A percentile compares a stretch with the other conserved stretches of the same genome.
Evolutionary conservation across 1,140 invertebrate species (phyloP).

Genomic region (Drosophila gunungcola): DNA sequence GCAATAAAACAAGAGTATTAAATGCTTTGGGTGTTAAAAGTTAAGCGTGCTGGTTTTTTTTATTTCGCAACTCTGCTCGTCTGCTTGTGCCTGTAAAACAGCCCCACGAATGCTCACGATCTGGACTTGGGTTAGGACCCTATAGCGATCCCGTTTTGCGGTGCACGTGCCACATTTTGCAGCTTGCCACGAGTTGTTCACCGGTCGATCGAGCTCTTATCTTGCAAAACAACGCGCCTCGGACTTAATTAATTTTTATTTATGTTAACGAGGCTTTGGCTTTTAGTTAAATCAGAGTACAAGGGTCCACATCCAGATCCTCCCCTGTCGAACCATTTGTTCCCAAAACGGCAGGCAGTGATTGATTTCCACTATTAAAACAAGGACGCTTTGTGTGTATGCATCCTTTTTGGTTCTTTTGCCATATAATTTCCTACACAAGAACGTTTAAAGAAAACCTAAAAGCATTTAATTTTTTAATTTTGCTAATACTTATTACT

Average conservation of each 20-base stretch:
- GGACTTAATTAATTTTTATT: constrained; percentile 80
- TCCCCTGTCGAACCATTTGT: constrained; percentile 89
- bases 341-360: constrained; percentile 89
- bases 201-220: constrained; percentile 47
- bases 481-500: no score
- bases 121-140: constrained; percentile 24
- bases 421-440: no score
- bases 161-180: constrained; percentile 76
- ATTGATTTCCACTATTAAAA: constrained; percentile 90
- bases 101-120: constrained; percentile 65
- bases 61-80: constrained; percentile 7
- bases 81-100: constrained; percentile 29
- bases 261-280: constrained; percentile 64
- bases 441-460: no score
- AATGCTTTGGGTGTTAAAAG: neutral
- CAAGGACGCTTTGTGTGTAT: neutral
- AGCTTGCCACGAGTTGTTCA: constrained; percentile 69
- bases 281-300: constrained; percentile 63
- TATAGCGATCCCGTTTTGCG: constrained; percentile 39
- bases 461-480: no score
- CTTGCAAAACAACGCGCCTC: constrained; percentile 64
- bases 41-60: constrained; percentile 1
- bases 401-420: no score
- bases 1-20: neutral
- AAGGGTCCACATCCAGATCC: neutral